Evolutionary conservation across 2,888 invertebrate species (phyloP), one percentile per base, ranked within the genome.

Genomic region (Campoletis raptor): DNA sequence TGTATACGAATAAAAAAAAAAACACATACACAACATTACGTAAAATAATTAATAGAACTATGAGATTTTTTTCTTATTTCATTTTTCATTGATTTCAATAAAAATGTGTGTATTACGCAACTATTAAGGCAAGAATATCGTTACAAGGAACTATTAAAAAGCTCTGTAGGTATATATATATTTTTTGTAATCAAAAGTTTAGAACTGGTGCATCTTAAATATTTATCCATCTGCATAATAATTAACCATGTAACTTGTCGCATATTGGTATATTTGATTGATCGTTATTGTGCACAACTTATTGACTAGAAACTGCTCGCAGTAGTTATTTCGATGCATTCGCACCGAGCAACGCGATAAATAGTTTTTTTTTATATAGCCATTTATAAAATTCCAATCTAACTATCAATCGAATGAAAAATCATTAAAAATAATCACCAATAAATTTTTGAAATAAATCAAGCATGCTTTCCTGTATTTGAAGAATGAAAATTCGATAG

Each of bases 1-100:
- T 91, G 92, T 92, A 93, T 92, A 93, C 92, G 91, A 91, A 93
- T 93, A 94, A 86, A 90, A 94, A 94, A 85, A 90, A 93, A 93
- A 93, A 94, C 91, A 92, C 93, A 91, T 93, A 93, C 92, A 91
- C 92, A 92, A 93, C 91, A 93, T 66, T 93, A 91, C 92, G 92
- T 90, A 92, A 92, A 91, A 92, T 91, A 86, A 85, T 88, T 85
- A 85, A 88, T 83, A 87, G 61, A 77, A 84, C 85, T 81, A 87
- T 81, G 81, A 70, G 67, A 85, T 57, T 77, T 18, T 78, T 64
- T 67, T 48, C 30, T 72, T 45, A n/a, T 24, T 61, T 30, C 36
- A 83, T 83, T 67, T 66, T 42, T 72, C 87, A 85, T 83, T 66
- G 84, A 89, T 89, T 88, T 85, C 83, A 81, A 86, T 72, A 73